Conservation (phyloP, 2,888 invertebrate species). For the Heliconius aoede region DNA sequence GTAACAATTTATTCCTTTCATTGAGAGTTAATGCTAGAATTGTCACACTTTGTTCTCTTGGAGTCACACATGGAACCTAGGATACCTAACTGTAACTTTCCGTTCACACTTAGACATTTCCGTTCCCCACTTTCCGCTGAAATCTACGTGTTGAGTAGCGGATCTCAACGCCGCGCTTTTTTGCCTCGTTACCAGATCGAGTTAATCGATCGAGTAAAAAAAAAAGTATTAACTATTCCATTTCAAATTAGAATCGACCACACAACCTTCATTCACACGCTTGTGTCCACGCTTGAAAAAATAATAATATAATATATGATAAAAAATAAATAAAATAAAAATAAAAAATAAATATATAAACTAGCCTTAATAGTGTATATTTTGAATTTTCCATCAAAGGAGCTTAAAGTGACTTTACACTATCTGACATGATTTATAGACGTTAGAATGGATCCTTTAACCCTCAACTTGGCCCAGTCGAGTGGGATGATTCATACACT, state of each 20-base stretch:
- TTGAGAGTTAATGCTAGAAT: too few species aligned
- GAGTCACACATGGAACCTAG: too few species aligned
- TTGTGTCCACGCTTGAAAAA: too few species aligned
- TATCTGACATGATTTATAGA: slow-evolving; percentile 9
- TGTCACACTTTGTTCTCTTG: too few species aligned
- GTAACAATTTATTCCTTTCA: too few species aligned
- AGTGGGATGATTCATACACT: background rate
- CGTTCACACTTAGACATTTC: too few species aligned
- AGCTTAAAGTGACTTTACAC: slow-evolving; percentile 1
- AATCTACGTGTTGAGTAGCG: background rate
- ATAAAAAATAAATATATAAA: background rate
- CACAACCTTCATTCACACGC: background rate
- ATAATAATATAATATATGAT: too few species aligned
- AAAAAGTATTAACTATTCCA: background rate
- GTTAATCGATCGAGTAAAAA: too few species aligned
- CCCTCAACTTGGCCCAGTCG: background rate
- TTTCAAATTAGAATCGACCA: background rate
- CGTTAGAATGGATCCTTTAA: background rate
- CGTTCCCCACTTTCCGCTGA: background rate
- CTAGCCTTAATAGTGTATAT: background rate
- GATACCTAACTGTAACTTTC: too few species aligned
- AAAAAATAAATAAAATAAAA: too few species aligned
- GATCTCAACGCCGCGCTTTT: too few species aligned
- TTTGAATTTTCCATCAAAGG: background rate
- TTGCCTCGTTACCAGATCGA: too few species aligned